These are phyloP conservation scores for Channa maculata DNA, from an alignment of 2,113 vertebrate species.

Conservation along the genomic window DNA sequence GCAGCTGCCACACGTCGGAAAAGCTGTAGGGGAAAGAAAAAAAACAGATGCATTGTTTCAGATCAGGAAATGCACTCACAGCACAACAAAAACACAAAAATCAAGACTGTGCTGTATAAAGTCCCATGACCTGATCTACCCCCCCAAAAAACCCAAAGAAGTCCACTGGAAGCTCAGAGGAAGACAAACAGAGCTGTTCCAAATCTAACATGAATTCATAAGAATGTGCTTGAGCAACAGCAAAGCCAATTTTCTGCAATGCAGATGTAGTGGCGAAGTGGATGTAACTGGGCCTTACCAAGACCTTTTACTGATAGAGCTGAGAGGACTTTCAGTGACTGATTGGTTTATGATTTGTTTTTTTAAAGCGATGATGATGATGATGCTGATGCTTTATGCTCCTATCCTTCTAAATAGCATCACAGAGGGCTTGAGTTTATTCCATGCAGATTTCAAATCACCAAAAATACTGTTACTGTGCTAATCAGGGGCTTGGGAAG, in stretches of 20 bases:
- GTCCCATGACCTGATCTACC: slow-evolving; percentile 25
- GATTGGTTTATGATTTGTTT: slow-evolving; percentile 20
- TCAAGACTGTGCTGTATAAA: neutral
- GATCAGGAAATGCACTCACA: slow-evolving; percentile 10
- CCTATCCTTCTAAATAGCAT: neutral
- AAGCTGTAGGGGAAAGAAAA: slow-evolving; percentile 83
- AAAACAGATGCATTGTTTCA: slow-evolving; percentile 31
- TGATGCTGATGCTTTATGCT: slow-evolving; percentile 36
- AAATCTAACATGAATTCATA: slow-evolving; percentile 33
- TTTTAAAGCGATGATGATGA: too few species aligned
- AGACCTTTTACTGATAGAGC: slow-evolving; percentile 33
- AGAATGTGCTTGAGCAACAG: slow-evolving; percentile 18
- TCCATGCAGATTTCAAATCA: slow-evolving; percentile 58
- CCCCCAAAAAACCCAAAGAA: neutral
- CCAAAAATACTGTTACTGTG: slow-evolving; percentile 9
- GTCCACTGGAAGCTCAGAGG: slow-evolving; percentile 53
- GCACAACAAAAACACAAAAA: slow-evolving; percentile 9
- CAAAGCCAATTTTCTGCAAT: slow-evolving; percentile 4
- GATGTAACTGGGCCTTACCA: neutral
- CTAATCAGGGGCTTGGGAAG: slow-evolving; percentile 15
- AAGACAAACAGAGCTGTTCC: slow-evolving; percentile 44
- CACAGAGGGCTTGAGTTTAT: slow-evolving; percentile 2
- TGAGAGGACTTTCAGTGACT: slow-evolving; percentile 19
- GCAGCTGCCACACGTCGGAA: slow-evolving; percentile 98
- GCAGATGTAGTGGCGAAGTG: slow-evolving; percentile 1